These are phyloP conservation scores for Cosmia pyralina DNA, from an alignment of 2,888 invertebrate species.

Conservation along the genomic window DNA sequence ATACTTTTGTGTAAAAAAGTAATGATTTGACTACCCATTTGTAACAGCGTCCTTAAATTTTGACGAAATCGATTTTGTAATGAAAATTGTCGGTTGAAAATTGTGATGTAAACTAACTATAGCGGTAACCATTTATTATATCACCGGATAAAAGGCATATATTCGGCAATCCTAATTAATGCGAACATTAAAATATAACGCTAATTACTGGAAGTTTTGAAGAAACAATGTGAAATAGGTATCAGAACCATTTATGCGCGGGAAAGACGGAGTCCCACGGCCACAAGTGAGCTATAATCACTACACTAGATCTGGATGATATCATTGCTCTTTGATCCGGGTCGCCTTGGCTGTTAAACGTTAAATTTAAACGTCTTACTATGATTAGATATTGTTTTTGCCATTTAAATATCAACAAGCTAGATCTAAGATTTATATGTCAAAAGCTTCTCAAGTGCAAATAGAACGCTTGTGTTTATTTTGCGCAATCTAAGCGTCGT, in stretches of 20 bases:
- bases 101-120: conserved; percentile 13
- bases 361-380: conserved; percentile 54
- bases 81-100: conserved; percentile 6
- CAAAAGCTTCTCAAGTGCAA: conserved; percentile 43
- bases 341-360: conserved; percentile 64
- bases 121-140: conserved; percentile 41
- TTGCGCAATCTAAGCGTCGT: conserved; percentile 29
- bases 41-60: too few relatives aligned
- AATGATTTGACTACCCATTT: too few relatives aligned
- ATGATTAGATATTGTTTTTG: conserved; percentile 44
- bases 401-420: conserved; percentile 29
- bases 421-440: conserved; percentile 39
- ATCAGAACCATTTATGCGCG: conserved; percentile 49
- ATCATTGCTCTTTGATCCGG: conserved; percentile 76
- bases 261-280: conserved; percentile 71
- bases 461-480: conserved; percentile 36
- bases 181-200: conserved; percentile 35
- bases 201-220: conserved; percentile 49
- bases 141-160: conserved; percentile 38
- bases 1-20: too few relatives aligned
- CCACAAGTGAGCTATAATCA: conserved; percentile 71
- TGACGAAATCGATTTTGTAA: conserved; percentile 19
- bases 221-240: conserved; percentile 61
- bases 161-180: conserved; percentile 44
- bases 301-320: conserved; percentile 78